Conservation (phyloP, 2,888 invertebrate species). For the Sisyra terminalis region DNA sequence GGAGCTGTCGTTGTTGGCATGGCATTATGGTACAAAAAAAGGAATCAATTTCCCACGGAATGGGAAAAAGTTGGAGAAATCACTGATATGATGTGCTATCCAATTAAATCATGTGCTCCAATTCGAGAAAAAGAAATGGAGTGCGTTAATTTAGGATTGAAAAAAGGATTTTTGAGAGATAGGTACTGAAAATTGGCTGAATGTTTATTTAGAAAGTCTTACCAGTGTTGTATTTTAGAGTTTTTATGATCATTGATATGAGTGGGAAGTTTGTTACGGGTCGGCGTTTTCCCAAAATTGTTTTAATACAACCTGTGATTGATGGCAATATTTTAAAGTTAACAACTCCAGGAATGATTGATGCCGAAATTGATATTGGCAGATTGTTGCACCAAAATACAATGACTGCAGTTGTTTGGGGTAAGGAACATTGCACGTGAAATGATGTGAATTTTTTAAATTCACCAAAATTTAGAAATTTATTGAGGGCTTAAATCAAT, state of each 20-base stretch:
- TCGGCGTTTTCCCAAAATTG: conserved; percentile 34
- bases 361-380: conserved; percentile 33
- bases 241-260: conserved; percentile 38
- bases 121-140: conserved; percentile 31
- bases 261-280: conserved; percentile 39
- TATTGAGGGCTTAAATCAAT: no score
- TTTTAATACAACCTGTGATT: conserved; percentile 32
- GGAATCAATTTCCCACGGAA: conserved; percentile 24
- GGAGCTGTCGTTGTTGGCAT: conserved; percentile 9
- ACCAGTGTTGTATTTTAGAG: conserved; percentile 24
- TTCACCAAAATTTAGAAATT: not conserved
- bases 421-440: conserved; percentile 15
- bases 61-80: conserved; percentile 42
- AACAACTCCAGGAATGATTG: conserved; percentile 36
- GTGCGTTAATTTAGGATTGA: conserved; percentile 35
- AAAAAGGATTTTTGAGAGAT: conserved; percentile 36
- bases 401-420: conserved; percentile 36
- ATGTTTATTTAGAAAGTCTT: no score
- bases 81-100: conserved; percentile 34
- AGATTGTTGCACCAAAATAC: conserved; percentile 21
- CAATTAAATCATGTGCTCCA: conserved; percentile 41
- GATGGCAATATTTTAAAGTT: conserved; percentile 34
- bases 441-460: not conserved
- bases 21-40: conserved; percentile 12
- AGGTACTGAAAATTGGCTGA: no score